Base-by-base conservation (phyloP, 2,888 invertebrate species). In the Biston betularia region DNA sequence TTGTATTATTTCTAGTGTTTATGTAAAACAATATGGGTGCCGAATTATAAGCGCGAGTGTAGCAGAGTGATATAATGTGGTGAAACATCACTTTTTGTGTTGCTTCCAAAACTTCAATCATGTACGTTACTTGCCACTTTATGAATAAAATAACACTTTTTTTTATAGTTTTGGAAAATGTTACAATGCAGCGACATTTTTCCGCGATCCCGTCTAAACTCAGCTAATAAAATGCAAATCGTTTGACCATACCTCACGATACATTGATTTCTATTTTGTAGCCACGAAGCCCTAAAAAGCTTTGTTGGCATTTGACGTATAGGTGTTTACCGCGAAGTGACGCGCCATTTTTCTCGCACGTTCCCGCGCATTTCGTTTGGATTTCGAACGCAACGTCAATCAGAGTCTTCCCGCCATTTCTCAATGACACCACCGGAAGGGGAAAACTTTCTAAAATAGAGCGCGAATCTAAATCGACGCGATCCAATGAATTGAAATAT, bases 351-450 rank as follows among this genome's bases (percentile, higher is more conserved):
- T 83, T 83, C 79, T 46, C 72, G 75, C 69, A 69, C 72, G 71
- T 71, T 74, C 71, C 69, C 69, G 53, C 66, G 52, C 50, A 38
- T 66, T 66, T 62, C 64, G 50, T 56, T 65, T 55, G 69, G 75
- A 79, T 84, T 80, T 83, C 84, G 80, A 77, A 71, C 70, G 80
- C 48, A 59, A 63, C 85, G 91, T 91, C 92, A 89, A 90, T 91
- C 90, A 89, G 74, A 76, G 65, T 75, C 75, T 83, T 79, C 81
- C 84, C 85, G 79, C 88, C 84, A 88, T 90, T 88, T 80, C 83
- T 87, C 89, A 86, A 80, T 87, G 91, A 91, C 91, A 89, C 71
- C 77, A 72, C 73, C 67, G 71, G 80, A 83, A 78, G 76, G 71
- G 75, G 77, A 76, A 70, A 84, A 78, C 72, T 80, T 82, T 80